Evolutionary conservation across 2,113 vertebrate genomes (phyloP).

Genomic region (Fukomys damarensis): DNA sequence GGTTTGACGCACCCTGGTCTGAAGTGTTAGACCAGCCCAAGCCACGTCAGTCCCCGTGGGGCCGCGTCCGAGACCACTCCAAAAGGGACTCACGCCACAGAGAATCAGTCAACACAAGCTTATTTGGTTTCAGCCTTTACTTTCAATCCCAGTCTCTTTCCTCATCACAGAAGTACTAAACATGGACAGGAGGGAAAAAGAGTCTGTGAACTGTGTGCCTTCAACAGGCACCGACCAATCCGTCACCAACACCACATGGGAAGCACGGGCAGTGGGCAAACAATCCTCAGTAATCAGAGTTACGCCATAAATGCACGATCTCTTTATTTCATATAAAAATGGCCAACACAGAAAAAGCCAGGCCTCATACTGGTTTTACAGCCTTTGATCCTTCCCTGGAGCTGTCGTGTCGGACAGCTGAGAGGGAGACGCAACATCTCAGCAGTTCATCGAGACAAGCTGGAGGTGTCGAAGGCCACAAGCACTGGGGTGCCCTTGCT

Average conservation of each 20-base stretch:
- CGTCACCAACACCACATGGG: neutral
- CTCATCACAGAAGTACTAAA: constrained; percentile 56
- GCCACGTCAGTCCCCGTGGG: rapidly evolving
- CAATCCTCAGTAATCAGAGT: neutral
- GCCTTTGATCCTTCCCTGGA: constrained; percentile 67
- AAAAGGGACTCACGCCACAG: neutral
- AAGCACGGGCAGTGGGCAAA: neutral
- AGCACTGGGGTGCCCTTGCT: neutral
- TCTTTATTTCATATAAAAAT: constrained; percentile 84
- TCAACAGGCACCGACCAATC: neutral
- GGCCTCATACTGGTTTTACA: constrained; percentile 64
- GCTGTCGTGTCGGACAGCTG: neutral
- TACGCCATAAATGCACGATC: constrained; percentile 78
- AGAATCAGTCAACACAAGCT: constrained; percentile 34
- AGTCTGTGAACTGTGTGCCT: neutral
- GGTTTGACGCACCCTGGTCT: neutral
- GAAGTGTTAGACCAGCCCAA: rapidly evolving
- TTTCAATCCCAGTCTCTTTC: constrained; percentile 54
- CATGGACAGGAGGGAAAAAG: neutral
- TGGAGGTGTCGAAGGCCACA: neutral
- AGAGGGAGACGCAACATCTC: neutral
- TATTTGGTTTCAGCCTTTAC: constrained; percentile 70
- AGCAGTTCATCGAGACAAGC: constrained; percentile 69
- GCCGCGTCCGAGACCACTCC: too few species aligned
- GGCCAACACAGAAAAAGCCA: constrained; percentile 72